Conservation (phyloP, 1,140 invertebrate genomes). For the Drosophila miranda region DNA sequence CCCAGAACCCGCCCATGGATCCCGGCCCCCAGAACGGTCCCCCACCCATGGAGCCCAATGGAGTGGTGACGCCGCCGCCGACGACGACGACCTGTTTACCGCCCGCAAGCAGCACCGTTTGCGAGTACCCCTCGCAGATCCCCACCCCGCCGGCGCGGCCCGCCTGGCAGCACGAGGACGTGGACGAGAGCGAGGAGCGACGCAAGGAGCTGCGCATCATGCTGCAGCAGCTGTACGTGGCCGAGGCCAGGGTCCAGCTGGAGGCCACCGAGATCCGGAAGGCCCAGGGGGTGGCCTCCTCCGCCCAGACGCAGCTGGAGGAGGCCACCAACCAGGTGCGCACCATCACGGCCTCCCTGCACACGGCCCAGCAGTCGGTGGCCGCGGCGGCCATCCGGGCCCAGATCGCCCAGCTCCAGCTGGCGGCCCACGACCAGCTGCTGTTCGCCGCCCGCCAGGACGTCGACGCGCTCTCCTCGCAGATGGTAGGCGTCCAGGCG, state of each 20-base stretch:
- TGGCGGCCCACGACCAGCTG: constrained; percentile 79
- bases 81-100: no score
- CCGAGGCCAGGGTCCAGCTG: constrained; percentile 77
- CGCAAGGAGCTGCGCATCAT: constrained; percentile 63
- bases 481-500: constrained; percentile 78
- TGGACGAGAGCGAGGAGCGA: constrained; percentile 54
- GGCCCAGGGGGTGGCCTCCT: constrained; percentile 67
- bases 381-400: constrained; percentile 74
- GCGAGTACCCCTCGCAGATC: no score
- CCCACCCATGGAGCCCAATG: neutral
- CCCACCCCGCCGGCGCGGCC: neutral
- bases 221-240: constrained; percentile 77
- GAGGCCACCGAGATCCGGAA: constrained; percentile 78
- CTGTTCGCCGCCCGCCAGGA: constrained; percentile 79
- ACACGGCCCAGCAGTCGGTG: constrained; percentile 78
- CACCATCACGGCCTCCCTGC: constrained; percentile 70
- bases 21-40: no score
- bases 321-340: constrained; percentile 78
- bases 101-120: constrained; percentile 1
- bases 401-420: constrained; percentile 77
- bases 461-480: constrained; percentile 76
- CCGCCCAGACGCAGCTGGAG: constrained; percentile 68
- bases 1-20: neutral
- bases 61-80: no score
- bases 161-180: neutral